Evolutionary conservation across 2,888 invertebrate species (phyloP).

Genomic region (Electrophaes corylata): DNA sequence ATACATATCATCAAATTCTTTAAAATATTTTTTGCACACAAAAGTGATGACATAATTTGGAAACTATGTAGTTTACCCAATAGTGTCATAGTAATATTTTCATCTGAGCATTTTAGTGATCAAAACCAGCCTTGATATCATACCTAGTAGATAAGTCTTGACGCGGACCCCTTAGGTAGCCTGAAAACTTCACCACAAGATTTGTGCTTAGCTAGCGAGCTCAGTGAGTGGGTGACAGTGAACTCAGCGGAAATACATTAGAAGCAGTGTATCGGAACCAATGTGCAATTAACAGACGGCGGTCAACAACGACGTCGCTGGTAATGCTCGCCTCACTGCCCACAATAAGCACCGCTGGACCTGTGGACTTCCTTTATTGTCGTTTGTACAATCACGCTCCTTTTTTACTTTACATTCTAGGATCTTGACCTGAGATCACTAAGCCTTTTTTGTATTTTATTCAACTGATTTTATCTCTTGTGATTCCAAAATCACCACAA

Average conservation of each 20-base stretch:
- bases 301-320: conserved; percentile 15
- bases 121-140: too few species aligned
- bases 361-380: conserved; percentile 14
- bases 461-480: too few species aligned
- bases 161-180: too few species aligned
- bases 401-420: not conserved
- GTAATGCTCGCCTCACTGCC: conserved; percentile 20
- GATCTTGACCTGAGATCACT: too few species aligned
- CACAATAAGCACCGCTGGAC: conserved; percentile 6
- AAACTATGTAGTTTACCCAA: too few species aligned
- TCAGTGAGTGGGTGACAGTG: not conserved
- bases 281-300: conserved; percentile 16
- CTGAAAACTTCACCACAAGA: not conserved
- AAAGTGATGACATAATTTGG: too few species aligned
- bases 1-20: too few species aligned
- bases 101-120: too few species aligned
- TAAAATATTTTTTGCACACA: too few species aligned
- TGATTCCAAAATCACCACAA: too few species aligned
- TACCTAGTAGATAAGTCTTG: too few species aligned
- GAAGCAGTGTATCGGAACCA: conserved; percentile 30
- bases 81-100: too few species aligned
- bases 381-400: conserved; percentile 1
- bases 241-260: conserved; percentile 21
- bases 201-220: not conserved
- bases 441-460: not conserved